phyloP scores from a whole-genome alignment of 2,113 vertebrate genomes.

The Calonectris borealis region DNA sequence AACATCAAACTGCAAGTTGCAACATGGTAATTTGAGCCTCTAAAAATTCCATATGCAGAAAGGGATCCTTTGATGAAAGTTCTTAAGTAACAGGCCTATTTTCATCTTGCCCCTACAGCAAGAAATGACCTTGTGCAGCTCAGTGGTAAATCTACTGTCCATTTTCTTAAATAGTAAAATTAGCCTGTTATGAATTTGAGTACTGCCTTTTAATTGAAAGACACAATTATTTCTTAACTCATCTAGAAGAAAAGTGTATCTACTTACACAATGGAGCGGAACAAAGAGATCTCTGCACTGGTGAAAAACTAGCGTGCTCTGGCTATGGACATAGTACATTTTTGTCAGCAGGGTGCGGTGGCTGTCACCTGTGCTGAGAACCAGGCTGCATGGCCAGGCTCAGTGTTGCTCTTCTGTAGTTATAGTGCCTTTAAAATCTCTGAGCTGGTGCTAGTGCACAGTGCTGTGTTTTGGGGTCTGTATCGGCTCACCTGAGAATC shows the following conservation, averaged over 20 bases:
- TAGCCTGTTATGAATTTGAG: background rate
- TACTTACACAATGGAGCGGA: background rate
- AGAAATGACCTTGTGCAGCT: background rate
- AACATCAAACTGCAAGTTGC: background rate
- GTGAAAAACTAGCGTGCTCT: background rate
- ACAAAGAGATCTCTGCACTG: background rate
- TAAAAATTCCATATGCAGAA: background rate
- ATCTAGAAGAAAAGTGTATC: background rate
- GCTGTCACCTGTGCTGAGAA: background rate
- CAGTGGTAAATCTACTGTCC: background rate
- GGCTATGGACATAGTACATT: background rate
- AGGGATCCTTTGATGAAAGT: background rate
- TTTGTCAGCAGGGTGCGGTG: background rate
- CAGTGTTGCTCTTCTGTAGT: background rate
- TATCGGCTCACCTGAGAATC: background rate
- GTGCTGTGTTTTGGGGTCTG: background rate
- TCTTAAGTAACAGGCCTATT: background rate
- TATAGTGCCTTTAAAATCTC: background rate
- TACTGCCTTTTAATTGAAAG: constrained; percentile 4
- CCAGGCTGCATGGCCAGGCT: background rate
- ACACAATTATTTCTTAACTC: background rate
- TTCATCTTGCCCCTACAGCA: background rate
- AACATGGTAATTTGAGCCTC: background rate
- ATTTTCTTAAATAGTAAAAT: background rate
- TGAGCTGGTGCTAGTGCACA: background rate